These are phyloP conservation scores for Drosophila yakuba DNA, from an alignment of 1,140 invertebrate species.

Conservation along the genomic window DNA sequence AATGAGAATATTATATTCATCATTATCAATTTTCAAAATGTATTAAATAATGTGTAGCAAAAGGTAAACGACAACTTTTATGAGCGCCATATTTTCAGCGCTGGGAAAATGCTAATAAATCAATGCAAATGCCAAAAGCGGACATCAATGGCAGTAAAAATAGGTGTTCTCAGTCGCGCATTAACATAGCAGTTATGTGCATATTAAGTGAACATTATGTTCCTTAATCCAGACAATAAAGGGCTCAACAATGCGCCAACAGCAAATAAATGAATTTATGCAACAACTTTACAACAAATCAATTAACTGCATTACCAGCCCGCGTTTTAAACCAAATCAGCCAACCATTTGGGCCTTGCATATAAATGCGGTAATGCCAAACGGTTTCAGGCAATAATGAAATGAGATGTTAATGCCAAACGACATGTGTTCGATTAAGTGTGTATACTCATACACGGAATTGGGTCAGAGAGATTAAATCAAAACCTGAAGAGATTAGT, in stretches of 20 bases:
- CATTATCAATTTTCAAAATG: slow-evolving; percentile 30
- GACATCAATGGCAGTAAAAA: slow-evolving; percentile 10
- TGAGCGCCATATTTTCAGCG: slow-evolving; percentile 35
- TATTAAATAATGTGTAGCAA: slow-evolving; percentile 1
- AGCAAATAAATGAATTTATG: slow-evolving; percentile 48
- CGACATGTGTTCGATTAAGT: slow-evolving; percentile 13
- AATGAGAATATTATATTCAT: slow-evolving; percentile 56
- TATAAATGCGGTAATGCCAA: slow-evolving; percentile 6
- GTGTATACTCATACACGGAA: slow-evolving; percentile 8
- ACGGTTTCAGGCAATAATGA: slow-evolving; percentile 15
- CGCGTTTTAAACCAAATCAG: neutral
- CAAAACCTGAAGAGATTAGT: slow-evolving; percentile 31
- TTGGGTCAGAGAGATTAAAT: slow-evolving; percentile 50
- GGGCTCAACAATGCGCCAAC: slow-evolving; percentile 36
- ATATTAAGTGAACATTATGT: slow-evolving; percentile 70
- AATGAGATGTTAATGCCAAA: slow-evolving; percentile 41
- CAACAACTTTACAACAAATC: slow-evolving; percentile 49
- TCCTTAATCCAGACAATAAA: slow-evolving; percentile 70
- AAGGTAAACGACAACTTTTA: slow-evolving; percentile 20
- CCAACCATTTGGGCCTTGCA: slow-evolving; percentile 20
- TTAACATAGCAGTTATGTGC: slow-evolving; percentile 61
- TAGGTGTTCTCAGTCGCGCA: slow-evolving; percentile 5
- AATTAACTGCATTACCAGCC: slow-evolving; percentile 27
- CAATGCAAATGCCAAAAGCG: slow-evolving; percentile 46
- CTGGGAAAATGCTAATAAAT: slow-evolving; percentile 67